Percentiles rank a stretch among this genome's conserved stretches.
Conservation (phyloP, 2,888 invertebrate species). For the Leptodirus hochenwartii region DNA sequence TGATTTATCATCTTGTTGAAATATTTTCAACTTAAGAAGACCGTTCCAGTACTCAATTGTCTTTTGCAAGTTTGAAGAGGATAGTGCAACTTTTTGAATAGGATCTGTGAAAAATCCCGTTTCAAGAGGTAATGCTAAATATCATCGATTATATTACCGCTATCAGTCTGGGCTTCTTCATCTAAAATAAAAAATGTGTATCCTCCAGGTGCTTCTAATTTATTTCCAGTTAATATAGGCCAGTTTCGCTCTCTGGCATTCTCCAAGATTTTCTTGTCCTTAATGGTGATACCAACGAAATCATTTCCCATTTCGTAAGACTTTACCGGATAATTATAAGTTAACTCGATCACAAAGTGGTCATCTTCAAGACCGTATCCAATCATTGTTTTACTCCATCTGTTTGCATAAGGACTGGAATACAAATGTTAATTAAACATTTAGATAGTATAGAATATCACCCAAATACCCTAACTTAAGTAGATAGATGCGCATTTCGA, state of each 20-base stretch:
- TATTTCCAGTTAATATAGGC: slow-evolving; percentile 45
- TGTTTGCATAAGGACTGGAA: slow-evolving; percentile 83
- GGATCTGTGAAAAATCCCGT: slow-evolving; percentile 37
- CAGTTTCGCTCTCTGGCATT: slow-evolving; percentile 54
- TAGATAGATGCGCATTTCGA: too few species aligned
- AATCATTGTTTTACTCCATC: slow-evolving; percentile 99
- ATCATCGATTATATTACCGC: slow-evolving; percentile 30
- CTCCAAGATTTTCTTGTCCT: slow-evolving; percentile 56
- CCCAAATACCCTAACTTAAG: too few species aligned
- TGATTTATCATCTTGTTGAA: slow-evolving; percentile 37
- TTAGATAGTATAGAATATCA: too few species aligned
- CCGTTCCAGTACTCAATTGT: slow-evolving; percentile 76
- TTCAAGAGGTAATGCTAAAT: slow-evolving; percentile 1
- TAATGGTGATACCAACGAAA: slow-evolving; percentile 69
- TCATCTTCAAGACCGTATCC: slow-evolving; percentile 91
- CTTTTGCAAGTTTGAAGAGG: slow-evolving; percentile 54
- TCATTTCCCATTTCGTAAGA: slow-evolving; percentile 83
- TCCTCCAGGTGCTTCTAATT: slow-evolving; percentile 77
- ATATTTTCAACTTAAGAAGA: slow-evolving; percentile 53
- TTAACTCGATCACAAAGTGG: slow-evolving; percentile 91
- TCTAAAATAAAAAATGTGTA: slow-evolving; percentile 71
- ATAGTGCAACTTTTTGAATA: slow-evolving; percentile 59
- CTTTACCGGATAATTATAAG: slow-evolving; percentile 91
- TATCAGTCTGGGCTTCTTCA: slow-evolving; percentile 44
- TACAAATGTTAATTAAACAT: slow-evolving; percentile 1